A percentile compares a stretch with the other conserved stretches of the same genome.
Evolutionary conservation across 1,140 invertebrate genomes (phyloP).

Genomic region (Bombus haemorrhoidalis): DNA sequence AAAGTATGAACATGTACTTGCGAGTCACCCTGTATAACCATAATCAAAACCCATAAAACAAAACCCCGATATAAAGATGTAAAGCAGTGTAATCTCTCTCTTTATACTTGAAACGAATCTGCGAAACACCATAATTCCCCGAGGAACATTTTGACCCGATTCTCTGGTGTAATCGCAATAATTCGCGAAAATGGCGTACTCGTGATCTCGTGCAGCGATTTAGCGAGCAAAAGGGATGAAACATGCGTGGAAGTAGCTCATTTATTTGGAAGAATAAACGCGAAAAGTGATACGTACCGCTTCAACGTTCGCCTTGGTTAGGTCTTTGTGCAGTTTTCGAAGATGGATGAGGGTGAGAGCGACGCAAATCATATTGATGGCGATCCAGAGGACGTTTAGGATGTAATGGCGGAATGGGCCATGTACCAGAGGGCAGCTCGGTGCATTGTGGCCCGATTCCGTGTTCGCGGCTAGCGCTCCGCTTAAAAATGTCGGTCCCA

Average conservation of each 20-base stretch:
- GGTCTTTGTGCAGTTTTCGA: conserved; percentile 91
- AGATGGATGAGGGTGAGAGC: conserved; percentile 92
- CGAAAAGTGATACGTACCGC: conserved; percentile 78
- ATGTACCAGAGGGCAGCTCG: conserved; percentile 91
- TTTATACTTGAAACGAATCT: background rate
- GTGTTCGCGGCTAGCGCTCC: conserved; percentile 93
- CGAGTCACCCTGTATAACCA: no score
- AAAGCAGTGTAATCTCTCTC: background rate
- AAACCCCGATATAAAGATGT: background rate
- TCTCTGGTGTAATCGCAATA: background rate
- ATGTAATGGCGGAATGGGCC: conserved; percentile 93
- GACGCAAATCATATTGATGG: conserved; percentile 94
- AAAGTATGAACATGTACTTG: no score
- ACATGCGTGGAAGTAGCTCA: background rate
- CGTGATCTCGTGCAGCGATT: background rate
- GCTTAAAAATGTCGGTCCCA: conserved; percentile 94
- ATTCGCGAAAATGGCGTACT: background rate
- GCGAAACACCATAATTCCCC: background rate
- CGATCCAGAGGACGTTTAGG: conserved; percentile 94
- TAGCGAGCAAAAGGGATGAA: background rate
- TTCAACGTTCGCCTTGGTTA: conserved; percentile 89
- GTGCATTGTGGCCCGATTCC: conserved; percentile 88
- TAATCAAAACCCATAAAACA: no score
- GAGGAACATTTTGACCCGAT: background rate
- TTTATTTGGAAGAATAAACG: background rate